A percentile compares a stretch with the other conserved stretches of the same genome.
Evolutionary conservation across 2,113 vertebrate species (phyloP).

Genomic region (Caranx ignobilis): DNA sequence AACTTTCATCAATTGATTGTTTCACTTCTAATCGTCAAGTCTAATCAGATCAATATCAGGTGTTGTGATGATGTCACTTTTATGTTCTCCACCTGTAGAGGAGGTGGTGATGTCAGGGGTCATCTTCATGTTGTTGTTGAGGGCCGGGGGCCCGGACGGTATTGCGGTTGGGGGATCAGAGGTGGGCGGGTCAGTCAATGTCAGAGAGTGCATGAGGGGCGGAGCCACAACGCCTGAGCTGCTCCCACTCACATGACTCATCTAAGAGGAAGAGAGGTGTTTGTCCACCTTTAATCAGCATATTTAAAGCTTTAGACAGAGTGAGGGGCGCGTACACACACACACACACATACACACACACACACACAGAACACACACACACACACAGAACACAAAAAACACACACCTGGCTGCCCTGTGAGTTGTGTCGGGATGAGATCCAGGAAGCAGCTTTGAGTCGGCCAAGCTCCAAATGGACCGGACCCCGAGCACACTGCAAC

Average conservation of each 20-base stretch:
- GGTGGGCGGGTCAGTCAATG: constrained; percentile 13
- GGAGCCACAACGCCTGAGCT: constrained; percentile 76
- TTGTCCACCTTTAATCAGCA: too few relatives aligned
- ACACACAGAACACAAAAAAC: constrained; percentile 66
- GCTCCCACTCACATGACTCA: constrained; percentile 78
- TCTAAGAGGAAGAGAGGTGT: constrained; percentile 72
- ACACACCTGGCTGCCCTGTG: constrained; percentile 90
- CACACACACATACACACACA: constrained; percentile 35
- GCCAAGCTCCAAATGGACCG: constrained; percentile 92
- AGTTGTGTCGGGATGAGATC: constrained; percentile 87
- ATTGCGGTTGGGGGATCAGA: constrained; percentile 6
- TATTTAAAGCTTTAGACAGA: too few relatives aligned
- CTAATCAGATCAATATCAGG: background rate
- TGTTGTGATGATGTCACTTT: too few relatives aligned
- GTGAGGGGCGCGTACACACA: background rate
- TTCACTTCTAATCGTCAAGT: background rate
- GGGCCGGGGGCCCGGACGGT: constrained; percentile 70
- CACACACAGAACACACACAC: constrained; percentile 77
- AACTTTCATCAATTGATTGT: background rate
- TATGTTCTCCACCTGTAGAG: constrained; percentile 31
- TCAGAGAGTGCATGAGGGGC: constrained; percentile 63
- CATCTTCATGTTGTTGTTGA: constrained; percentile 79
- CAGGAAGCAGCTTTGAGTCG: constrained; percentile 92
- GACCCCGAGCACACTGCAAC: constrained; percentile 91
- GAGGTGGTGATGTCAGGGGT: constrained; percentile 76